Conservation (phyloP, 2,888 invertebrate species). For the Macropis europaea region DNA sequence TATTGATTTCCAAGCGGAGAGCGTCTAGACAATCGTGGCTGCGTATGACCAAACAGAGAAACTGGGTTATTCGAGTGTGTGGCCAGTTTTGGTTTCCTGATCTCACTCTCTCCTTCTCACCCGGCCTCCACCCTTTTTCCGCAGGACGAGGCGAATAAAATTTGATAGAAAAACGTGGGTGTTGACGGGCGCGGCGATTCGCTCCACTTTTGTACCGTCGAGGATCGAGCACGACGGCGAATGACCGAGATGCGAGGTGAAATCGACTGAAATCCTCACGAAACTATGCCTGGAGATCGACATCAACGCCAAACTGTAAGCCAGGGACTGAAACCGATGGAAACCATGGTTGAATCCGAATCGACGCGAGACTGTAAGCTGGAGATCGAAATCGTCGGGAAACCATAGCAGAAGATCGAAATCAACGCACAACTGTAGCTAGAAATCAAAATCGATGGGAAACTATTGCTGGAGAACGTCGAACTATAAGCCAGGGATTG, state of each 20-base stretch:
- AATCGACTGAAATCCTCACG: constrained; percentile 22
- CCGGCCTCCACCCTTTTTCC: too few species aligned
- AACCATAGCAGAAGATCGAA: too few species aligned
- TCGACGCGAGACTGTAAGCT: too few species aligned
- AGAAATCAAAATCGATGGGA: too few species aligned
- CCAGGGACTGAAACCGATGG: background rate
- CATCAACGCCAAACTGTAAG: too few species aligned
- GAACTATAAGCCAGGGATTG: too few species aligned
- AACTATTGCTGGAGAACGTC: too few species aligned
- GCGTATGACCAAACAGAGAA: constrained; percentile 60
- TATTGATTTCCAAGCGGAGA: constrained; percentile 9
- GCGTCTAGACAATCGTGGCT: constrained; percentile 31
- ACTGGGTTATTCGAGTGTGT: constrained; percentile 59
- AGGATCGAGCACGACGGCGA: constrained; percentile 32
- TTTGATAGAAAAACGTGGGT: constrained; percentile 25
- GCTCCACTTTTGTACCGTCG: constrained; percentile 39
- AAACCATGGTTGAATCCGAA: background rate
- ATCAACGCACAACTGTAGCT: too few species aligned
- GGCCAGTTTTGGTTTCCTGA: constrained; percentile 34
- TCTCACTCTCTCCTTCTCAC: constrained; percentile 1
- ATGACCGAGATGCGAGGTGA: constrained; percentile 35
- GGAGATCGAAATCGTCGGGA: too few species aligned
- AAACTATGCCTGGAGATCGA: background rate
- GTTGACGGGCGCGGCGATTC: constrained; percentile 37
- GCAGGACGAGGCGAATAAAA: constrained; percentile 18